Percentiles rank a stretch among this genome's conserved stretches.
Evolutionary conservation across 2,888 invertebrate species (phyloP).

Genomic region (Troides aeacus): DNA sequence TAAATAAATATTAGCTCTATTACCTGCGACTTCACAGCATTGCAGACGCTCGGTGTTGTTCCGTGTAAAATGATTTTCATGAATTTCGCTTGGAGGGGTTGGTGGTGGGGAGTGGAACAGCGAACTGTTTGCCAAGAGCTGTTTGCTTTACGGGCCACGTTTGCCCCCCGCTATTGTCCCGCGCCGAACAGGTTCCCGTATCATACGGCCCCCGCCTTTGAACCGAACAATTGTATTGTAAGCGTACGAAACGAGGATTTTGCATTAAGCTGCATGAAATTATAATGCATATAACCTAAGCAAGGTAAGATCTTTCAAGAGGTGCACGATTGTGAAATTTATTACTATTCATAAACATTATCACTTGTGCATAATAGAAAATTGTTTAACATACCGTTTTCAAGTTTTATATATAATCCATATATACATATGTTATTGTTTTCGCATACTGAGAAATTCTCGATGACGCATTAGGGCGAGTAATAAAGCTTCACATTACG

Average conservation of each 20-base stretch:
- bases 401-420: neutral
- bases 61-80: slow-evolving; percentile 39
- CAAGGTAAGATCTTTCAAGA: neutral
- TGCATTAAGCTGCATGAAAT: slow-evolving; percentile 15
- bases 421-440: neutral
- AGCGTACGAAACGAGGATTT: slow-evolving; percentile 30
- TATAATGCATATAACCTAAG: neutral
- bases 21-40: neutral
- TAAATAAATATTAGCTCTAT: too few relatives aligned
- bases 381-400: neutral
- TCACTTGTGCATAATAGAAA: neutral
- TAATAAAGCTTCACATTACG: neutral
- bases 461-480: neutral
- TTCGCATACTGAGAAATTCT: neutral
- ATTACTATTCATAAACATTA: neutral
- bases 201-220: slow-evolving; percentile 28
- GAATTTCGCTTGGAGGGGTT: slow-evolving; percentile 54
- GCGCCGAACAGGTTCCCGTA: slow-evolving; percentile 37
- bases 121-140: slow-evolving; percentile 53
- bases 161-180: slow-evolving; percentile 60
- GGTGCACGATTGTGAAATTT: neutral
- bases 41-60: neutral
- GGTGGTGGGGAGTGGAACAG: slow-evolving; percentile 48
- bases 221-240: slow-evolving; percentile 31
- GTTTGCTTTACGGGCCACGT: slow-evolving; percentile 60